Base-by-base conservation (phyloP, 2,797 vertebrate genomes). In the Clarias pachynema region DNA sequence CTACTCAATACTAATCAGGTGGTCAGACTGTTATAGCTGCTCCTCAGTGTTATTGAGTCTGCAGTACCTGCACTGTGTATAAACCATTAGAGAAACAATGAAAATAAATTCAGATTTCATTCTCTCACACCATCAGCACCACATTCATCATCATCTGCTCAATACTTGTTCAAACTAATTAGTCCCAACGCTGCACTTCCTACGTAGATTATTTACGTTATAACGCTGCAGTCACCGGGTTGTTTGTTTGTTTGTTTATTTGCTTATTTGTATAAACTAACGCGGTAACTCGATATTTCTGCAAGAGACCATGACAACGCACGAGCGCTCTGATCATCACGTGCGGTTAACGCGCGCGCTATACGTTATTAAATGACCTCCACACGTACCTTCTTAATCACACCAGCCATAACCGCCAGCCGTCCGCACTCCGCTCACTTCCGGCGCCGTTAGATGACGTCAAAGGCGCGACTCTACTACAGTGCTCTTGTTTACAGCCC, bases 371-470 rank as follows among this genome's bases (percentile, higher is more conserved):
- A 40, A 59, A 87, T 89, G 94, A 95, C 94, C 94, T 94, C 89
- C 89, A 87, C 10, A 74, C 86, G 44, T 92, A 94, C 94, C 94
- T 94, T 95, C 53, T 95, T 95, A 9, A 95, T 34, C 26, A 94
- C 26, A 6, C 93, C 94, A 1, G 94, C 92, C 94, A 95, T 95
- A 82, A 74, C 81, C 74, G 57, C 65, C n/a, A 68, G 5, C 16
- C n/a, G 5, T 18, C 2, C 5, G 14, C 0, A 68, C 14, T 15
- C 2, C 8, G 22, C 59, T 62, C 20, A 2, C 59, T 91, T 94
- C 91, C 92, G 92, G 86, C 89, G 5, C 72, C 3, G 34, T 0
- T 22, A 74, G 87, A 85, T 90, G 89, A 92, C 90, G 91, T 90
- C 49, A 74, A 3, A 24, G 5, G 16, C 0, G 0, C 63, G 31